Conservation (phyloP, 2,797 vertebrate genomes). For the Sebastes hubbsi region DNA sequence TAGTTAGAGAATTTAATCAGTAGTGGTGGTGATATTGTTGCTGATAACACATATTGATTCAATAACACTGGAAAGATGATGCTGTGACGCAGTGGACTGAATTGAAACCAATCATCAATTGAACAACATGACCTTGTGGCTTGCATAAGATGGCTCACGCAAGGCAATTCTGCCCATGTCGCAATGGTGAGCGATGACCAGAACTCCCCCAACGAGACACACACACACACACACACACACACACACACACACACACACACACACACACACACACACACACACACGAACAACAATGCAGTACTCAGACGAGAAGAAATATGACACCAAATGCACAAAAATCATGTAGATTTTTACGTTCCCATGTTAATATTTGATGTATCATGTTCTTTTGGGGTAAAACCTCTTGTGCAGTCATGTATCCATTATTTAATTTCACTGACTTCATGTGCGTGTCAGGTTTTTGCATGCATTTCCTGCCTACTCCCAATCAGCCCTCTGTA, state of each 20-base stretch:
- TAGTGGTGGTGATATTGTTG: background rate
- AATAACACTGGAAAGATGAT: conserved; percentile 5
- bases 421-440: conserved; percentile 31
- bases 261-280: background rate
- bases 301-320: background rate
- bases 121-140: conserved; percentile 33
- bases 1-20: conserved; percentile 10
- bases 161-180: conserved; percentile 9
- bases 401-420: background rate
- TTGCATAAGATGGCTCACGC: conserved; percentile 52
- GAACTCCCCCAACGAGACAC: background rate
- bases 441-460: conserved; percentile 33
- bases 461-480: conserved; percentile 25
- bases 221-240: background rate
- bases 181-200: conserved; percentile 14
- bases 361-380: background rate
- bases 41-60: conserved; percentile 25
- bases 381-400: background rate
- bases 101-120: conserved; percentile 28
- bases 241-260: background rate
- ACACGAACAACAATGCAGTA: background rate
- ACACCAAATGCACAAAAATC: background rate
- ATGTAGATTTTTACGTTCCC: background rate
- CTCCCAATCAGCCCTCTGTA: conserved; percentile 31
- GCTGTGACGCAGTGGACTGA: conserved; percentile 24